These are phyloP conservation scores for Gila robusta DNA, from an alignment of 2,797 vertebrate genomes.

Conservation along the genomic window DNA sequence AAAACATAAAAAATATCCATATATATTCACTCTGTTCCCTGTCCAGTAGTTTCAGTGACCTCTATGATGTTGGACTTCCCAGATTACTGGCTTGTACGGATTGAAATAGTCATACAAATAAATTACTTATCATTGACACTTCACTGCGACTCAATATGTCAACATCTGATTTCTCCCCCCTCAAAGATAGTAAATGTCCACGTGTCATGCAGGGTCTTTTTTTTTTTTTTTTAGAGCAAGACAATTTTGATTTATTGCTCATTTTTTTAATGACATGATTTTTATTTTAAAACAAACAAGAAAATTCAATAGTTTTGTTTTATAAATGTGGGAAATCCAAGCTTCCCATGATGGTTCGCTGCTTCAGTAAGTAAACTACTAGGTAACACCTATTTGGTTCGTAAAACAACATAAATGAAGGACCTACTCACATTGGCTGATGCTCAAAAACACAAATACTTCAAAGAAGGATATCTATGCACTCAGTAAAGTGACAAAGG, in stretches of 20 bases:
- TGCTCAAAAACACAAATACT: constrained; percentile 49
- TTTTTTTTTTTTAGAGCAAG: constrained; percentile 33
- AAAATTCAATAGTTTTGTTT: constrained; percentile 23
- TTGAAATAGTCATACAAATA: not conserved
- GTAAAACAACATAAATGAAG: constrained; percentile 34
- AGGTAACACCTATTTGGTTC: constrained; percentile 41
- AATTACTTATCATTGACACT: constrained; percentile 1
- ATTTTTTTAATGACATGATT: constrained; percentile 41
- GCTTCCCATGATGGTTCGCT: constrained; percentile 28
- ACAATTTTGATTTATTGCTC: constrained; percentile 47
- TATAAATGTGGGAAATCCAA: constrained; percentile 34
- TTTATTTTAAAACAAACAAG: constrained; percentile 48
- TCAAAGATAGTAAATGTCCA: not conserved
- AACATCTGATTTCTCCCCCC: not conserved
- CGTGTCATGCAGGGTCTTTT: constrained; percentile 34
- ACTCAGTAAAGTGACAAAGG: constrained; percentile 55
- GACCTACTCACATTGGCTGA: constrained; percentile 50
- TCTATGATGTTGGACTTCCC: not conserved
- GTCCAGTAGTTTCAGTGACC: not conserved
- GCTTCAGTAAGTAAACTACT: constrained; percentile 42
- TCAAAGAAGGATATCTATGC: constrained; percentile 58
- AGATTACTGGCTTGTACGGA: not conserved
- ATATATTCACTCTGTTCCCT: not conserved
- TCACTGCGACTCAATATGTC: not conserved
- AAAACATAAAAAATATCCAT: not conserved